Conservation (phyloP, 1,140 invertebrate species). For the Bombus sylvicola region DNA sequence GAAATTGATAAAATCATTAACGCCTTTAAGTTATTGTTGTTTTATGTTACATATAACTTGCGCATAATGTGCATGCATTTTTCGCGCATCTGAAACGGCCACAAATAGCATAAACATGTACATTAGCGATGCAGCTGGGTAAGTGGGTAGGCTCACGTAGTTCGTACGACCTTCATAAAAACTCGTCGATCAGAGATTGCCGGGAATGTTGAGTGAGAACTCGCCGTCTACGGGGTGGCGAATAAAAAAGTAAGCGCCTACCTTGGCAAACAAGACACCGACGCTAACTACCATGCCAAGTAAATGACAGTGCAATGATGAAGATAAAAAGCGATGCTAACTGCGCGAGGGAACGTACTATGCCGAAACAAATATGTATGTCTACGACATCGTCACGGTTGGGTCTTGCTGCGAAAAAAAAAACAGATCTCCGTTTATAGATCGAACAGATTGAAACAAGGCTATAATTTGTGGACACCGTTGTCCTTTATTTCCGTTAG, state of each 20-base stretch:
- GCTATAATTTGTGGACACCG: background rate
- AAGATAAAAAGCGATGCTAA: slow-evolving; percentile 4
- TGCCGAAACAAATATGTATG: background rate
- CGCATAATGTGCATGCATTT: background rate
- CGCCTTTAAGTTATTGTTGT: background rate
- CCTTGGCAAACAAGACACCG: slow-evolving; percentile 24
- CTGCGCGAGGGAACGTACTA: background rate
- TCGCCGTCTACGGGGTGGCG: slow-evolving; percentile 66
- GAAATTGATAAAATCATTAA: background rate
- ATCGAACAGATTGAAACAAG: background rate
- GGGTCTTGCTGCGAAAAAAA: background rate
- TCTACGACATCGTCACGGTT: background rate
- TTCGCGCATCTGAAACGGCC: slow-evolving; percentile 8
- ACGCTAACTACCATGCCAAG: slow-evolving; percentile 24
- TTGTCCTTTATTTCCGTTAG: slow-evolving; percentile 17
- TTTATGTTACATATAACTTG: background rate
- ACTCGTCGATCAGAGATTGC: slow-evolving; percentile 75
- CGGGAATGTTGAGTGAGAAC: slow-evolving; percentile 69
- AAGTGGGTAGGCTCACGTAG: slow-evolving; percentile 60
- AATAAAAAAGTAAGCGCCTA: slow-evolving; percentile 60
- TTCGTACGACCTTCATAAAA: slow-evolving; percentile 77
- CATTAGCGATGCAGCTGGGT: slow-evolving; percentile 54
- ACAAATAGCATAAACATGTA: slow-evolving; percentile 66
- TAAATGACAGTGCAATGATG: slow-evolving; percentile 27
- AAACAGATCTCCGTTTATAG: slow-evolving; percentile 22